Evolutionary conservation across 2,113 vertebrate genomes (phyloP), one percentile per base, ranked within the genome.

Genomic region (Pseudolaguvia tuberculata): DNA sequence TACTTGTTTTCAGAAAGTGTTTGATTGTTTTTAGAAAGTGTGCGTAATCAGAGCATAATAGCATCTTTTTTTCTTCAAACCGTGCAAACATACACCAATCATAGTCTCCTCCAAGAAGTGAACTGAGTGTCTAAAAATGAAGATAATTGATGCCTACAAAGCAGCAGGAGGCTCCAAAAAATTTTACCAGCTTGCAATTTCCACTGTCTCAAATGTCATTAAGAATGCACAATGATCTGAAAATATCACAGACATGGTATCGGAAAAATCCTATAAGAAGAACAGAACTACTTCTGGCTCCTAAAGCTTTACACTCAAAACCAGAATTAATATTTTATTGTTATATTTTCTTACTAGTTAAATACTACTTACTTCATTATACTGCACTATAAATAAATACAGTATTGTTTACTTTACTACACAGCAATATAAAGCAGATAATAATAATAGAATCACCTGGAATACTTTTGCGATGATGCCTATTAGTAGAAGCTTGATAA

Each of bases 151-250:
- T 62, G 31, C 18, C 31, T 39, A 31, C 56, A 29, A n/a, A n/a
- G 58, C 58, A 62, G 10, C 4, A 18, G 1, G n/a, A 62, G 20
- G 9, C 58, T n/a, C 31, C 39, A n/a, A 62, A 42, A 58, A 35
- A 62, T 61, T 20, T 13, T 4, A n/a, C 18, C 31, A 62, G 18
- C 20, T 62, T 17, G 14, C 31, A 39, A 39, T 62, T 61, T 61
- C 57, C 57, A 61, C 57, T 61, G 27, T 35, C 29, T 5, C 4
- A 61, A 61, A 35, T 61, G 58, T 21, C 58, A 62, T 39, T 62
- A 39, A 39, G 10, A 39, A 62, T n/a, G 20, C 58, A 39, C 11
- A 31, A 62, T 62, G 2, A 20, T 5, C 29, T 29, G 20, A 61
- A 31, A 61, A 61, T 58, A 58, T 35, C 17, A 20, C 29, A 61